A percentile compares a stretch with the other conserved stretches of the same genome.
Conservation (phyloP, 2,888 invertebrate species). For the Cyclophora punctaria region DNA sequence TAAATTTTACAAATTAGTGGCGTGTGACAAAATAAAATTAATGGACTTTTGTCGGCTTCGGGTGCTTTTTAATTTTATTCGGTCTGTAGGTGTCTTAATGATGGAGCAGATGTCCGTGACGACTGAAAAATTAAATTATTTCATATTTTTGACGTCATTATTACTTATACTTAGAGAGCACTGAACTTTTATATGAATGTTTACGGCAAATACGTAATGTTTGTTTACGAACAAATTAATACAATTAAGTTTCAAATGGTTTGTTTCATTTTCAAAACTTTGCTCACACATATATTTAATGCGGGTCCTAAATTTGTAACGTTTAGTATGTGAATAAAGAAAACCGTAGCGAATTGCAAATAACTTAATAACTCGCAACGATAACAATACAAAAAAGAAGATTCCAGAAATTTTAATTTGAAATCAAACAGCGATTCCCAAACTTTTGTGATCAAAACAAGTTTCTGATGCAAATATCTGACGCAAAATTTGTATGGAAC, state of each 20-base stretch:
- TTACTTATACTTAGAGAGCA: background rate
- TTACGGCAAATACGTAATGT: too few species aligned
- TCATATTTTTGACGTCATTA: conserved; percentile 29
- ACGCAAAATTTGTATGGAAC: conserved; percentile 34
- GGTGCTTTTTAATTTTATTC: conserved; percentile 44
- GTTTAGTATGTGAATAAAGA: conserved; percentile 16
- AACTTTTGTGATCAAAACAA: conserved; percentile 21
- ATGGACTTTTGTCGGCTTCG: conserved; percentile 46
- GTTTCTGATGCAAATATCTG: conserved; percentile 23
- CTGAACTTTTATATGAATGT: too few species aligned
- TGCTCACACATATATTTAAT: background rate
- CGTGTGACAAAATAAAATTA: conserved; percentile 71
- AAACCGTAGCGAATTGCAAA: conserved; percentile 13
- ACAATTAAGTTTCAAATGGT: background rate
- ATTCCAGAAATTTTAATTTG: conserved; percentile 17
- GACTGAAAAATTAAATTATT: conserved; percentile 36
- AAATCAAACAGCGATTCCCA: conserved; percentile 17
- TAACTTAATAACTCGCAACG: conserved; percentile 9
- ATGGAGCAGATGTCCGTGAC: conserved; percentile 58
- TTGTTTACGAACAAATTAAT: too few species aligned
- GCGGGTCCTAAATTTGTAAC: conserved; percentile 25
- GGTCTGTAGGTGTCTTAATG: conserved; percentile 49
- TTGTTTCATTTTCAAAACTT: background rate
- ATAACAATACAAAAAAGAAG: conserved; percentile 10
- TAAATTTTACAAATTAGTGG: conserved; percentile 71